Evolutionary conservation across 2,797 vertebrate genomes (phyloP), one percentile per base, ranked within the genome.

Genomic region (Eospalax fontanierii): DNA sequence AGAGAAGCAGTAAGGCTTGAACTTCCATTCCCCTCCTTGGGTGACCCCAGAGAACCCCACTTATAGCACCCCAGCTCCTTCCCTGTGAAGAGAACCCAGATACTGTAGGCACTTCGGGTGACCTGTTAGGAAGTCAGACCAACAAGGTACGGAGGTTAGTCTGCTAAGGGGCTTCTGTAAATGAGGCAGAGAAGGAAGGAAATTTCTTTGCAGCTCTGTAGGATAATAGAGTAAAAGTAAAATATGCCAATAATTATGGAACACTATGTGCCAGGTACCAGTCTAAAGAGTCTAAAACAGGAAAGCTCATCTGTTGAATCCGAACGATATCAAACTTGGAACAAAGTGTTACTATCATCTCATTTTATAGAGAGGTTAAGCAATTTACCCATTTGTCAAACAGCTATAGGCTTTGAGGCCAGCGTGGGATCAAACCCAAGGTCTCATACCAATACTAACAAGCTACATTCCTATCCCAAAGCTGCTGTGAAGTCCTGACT

Each of bases 221-320:
- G 5, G 46, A n/a, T n/a, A n/a, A n/a, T n/a, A n/a, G n/a, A n/a
- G n/a, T n/a, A n/a, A n/a, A n/a, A n/a, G n/a, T n/a, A n/a, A n/a
- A n/a, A n/a, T n/a, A 46, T 11, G 46, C 46, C 46, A 46, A 46
- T 46, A 46, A 6, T 46, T 46, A 46, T 11, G 11, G 46, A 46
- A 46, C 46, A 11, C 46, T 46, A 46, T 46, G 46, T 28, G 40
- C 59, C 38, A 83, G 18, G 40, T 83, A 75, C 82, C 43, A 63
- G 30, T 89, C 74, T 87, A 79, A 90, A 80, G 35, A n/a, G n/a
- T n/a, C n/a, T n/a, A 54, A 61, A 46, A 65, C 76, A 46, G 46
- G 46, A 61, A 22, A 26, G 22, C 24, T 43, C 57, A 74, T 74
- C 70, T 43, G 46, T 65, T 59, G 14, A 59, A 59, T 59, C 59